phyloP scores from a whole-genome alignment of 2,888 invertebrate species.

The Rhagonycha fulva region DNA sequence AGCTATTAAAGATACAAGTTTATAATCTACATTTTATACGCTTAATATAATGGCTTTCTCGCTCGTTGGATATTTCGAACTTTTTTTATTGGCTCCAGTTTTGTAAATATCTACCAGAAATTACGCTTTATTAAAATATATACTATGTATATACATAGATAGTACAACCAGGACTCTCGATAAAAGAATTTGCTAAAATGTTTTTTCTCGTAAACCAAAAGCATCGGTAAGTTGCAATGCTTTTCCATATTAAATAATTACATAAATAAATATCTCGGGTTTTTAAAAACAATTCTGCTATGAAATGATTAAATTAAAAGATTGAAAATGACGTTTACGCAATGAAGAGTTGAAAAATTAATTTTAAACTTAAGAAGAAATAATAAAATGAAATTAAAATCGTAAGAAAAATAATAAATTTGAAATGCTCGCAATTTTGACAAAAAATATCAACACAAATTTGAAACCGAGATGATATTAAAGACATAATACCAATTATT shows the following conservation, averaged over 20 bases:
- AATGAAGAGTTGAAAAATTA: neutral
- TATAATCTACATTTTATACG: slow-evolving; percentile 55
- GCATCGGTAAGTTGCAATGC: neutral
- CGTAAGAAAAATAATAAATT: neutral
- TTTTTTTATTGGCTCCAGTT: slow-evolving; percentile 28
- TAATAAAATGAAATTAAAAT: neutral
- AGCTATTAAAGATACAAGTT: slow-evolving; percentile 57
- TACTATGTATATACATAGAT: neutral
- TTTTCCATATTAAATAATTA: neutral
- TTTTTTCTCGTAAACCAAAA: neutral
- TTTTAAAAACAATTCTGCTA: neutral
- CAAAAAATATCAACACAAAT: neutral
- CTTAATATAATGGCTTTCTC: slow-evolving; percentile 29
- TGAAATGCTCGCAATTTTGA: neutral
- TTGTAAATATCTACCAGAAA: slow-evolving; percentile 17
- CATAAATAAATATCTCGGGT: neutral
- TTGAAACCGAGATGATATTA: slow-evolving; percentile 31
- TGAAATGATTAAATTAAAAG: neutral
- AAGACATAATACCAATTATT: slow-evolving; percentile 7
- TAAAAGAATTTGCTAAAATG: neutral
- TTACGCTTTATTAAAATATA: neutral
- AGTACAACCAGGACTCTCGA: neutral
- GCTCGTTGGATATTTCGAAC: slow-evolving; percentile 26
- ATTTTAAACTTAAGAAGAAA: neutral
- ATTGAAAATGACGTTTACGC: neutral